Conservation (phyloP, 2,797 vertebrate species). For the Sylvia borin region DNA sequence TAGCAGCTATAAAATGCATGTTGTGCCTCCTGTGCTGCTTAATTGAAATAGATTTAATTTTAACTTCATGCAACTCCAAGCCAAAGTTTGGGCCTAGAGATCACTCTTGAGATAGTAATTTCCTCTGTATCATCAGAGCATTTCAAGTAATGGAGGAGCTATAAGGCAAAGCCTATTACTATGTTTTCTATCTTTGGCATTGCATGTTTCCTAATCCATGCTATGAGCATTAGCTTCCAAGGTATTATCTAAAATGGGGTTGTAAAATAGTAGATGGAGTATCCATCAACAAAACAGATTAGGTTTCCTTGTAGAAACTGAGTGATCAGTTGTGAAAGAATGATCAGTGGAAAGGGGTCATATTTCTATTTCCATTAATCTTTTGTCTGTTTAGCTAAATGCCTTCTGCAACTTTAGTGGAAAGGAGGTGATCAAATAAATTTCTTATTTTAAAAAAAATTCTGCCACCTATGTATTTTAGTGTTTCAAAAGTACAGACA, state of each 20-base stretch:
- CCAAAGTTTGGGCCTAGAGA: background rate
- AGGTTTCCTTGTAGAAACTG: background rate
- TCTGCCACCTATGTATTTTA: background rate
- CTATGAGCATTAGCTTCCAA: slow-evolving; percentile 74
- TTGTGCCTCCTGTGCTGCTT: background rate
- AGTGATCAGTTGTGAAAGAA: background rate
- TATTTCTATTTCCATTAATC: background rate
- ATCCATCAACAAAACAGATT: background rate
- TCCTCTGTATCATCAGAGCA: background rate
- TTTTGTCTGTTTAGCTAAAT: background rate
- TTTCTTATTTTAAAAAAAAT: background rate
- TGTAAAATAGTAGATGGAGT: background rate
- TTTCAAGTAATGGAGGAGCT: background rate
- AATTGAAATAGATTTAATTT: background rate
- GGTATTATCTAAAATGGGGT: slow-evolving; percentile 19
- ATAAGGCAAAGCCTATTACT: slow-evolving; percentile 80
- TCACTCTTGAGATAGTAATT: background rate
- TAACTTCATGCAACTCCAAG: background rate
- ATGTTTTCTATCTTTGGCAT: slow-evolving; percentile 76
- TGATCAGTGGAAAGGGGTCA: background rate
- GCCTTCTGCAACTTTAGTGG: background rate
- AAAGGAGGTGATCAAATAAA: background rate
- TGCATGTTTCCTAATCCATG: slow-evolving; percentile 77
- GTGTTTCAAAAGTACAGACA: background rate
- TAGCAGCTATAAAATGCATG: background rate